Evolutionary conservation across 2,797 vertebrate species (phyloP).

Genomic region (Anableps anableps): DNA sequence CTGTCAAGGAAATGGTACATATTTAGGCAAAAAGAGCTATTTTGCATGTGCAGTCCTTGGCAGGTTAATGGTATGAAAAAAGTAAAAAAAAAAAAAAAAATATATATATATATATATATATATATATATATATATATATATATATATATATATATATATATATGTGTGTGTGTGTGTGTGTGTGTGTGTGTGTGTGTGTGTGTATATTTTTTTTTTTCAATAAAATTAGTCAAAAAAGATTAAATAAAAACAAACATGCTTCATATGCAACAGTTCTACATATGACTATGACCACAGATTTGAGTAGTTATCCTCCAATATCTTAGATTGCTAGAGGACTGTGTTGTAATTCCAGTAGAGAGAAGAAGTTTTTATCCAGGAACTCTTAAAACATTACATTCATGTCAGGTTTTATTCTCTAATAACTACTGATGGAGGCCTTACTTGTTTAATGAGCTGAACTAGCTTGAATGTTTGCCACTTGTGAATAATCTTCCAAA

Average conservation of each 20-base stretch:
- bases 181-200: too few relatives aligned
- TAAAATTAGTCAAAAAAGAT: too few relatives aligned
- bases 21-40: not conserved
- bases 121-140: too few relatives aligned
- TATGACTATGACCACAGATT: not conserved
- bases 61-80: not conserved
- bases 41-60: not conserved
- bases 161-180: too few relatives aligned
- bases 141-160: too few relatives aligned
- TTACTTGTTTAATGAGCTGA: not conserved
- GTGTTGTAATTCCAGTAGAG: not conserved
- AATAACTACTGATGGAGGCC: not conserved
- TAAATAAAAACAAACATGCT: too few relatives aligned
- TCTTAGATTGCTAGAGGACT: not conserved
- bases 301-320: not conserved
- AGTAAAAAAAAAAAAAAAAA: too few relatives aligned
- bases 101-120: too few relatives aligned
- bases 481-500: not conserved
- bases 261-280: not conserved
- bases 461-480: not conserved
- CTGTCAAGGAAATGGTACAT: not conserved
- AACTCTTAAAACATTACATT: not conserved
- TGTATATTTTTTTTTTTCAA: too few relatives aligned
- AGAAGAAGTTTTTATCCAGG: not conserved
- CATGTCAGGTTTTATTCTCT: not conserved